A percentile compares a stretch with the other conserved stretches of the same genome.
phyloP scores from a whole-genome alignment of 2,113 vertebrate species.

The Ariopsis seemanni region DNA sequence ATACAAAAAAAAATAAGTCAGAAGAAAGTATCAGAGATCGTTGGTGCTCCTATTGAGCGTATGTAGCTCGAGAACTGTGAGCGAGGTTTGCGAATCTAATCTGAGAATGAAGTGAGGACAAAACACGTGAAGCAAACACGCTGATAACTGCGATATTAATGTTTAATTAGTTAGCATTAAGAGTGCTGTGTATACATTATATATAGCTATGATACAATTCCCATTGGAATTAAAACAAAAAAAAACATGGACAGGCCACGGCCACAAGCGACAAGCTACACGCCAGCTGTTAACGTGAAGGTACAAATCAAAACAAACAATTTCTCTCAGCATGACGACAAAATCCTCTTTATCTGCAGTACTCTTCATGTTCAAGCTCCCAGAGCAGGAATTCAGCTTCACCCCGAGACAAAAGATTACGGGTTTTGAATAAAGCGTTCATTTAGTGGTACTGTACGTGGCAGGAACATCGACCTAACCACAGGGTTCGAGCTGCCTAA shows the following conservation, averaged over 20 bases:
- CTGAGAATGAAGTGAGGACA: not conserved
- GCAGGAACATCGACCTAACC: not conserved
- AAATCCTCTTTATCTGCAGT: not conserved
- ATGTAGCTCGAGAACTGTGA: not conserved
- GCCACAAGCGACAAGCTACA: not conserved
- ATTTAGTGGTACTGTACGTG: not conserved
- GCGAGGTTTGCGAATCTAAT: not conserved
- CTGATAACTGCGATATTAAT: not conserved
- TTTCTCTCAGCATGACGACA: not conserved
- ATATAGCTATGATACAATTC: not conserved
- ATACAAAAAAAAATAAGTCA: not conserved
- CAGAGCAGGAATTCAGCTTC: not conserved
- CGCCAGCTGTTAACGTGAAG: not conserved
- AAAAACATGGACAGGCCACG: not conserved
- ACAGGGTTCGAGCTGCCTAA: not conserved
- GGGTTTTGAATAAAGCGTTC: not conserved
- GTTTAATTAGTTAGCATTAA: not conserved
- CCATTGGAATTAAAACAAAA: not conserved
- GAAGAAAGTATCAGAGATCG: not conserved
- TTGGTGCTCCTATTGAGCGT: not conserved
- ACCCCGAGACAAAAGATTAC: not conserved
- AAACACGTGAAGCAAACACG: not conserved
- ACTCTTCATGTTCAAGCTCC: not conserved
- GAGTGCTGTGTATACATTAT: not conserved
- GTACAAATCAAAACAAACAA: not conserved